These are phyloP conservation scores for Thereva unica DNA, from an alignment of 2,888 invertebrate species.

Conservation along the genomic window DNA sequence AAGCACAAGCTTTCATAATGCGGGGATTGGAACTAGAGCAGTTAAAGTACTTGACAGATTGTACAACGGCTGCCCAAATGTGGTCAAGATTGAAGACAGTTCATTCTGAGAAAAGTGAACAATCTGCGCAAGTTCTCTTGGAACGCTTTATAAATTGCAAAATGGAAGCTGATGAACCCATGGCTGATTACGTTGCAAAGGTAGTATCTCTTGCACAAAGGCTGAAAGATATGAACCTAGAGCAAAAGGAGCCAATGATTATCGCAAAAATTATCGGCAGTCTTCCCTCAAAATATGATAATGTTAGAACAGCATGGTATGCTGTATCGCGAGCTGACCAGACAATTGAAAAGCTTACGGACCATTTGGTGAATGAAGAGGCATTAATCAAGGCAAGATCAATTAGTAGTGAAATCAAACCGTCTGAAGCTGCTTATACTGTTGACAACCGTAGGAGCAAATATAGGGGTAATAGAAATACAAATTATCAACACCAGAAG, in stretches of 20 bases:
- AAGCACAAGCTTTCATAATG: too few species aligned
- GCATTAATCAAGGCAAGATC: too few species aligned
- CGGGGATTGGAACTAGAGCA: too few species aligned
- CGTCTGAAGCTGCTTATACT: slow-evolving; percentile 21
- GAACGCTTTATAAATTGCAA: slow-evolving; percentile 21
- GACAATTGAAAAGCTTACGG: too few species aligned
- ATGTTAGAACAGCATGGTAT: too few species aligned
- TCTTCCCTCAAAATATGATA: too few species aligned
- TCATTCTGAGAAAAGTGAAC: slow-evolving; percentile 23
- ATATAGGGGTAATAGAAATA: slow-evolving; percentile 10
- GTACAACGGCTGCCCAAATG: too few species aligned
- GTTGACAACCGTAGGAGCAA: neutral
- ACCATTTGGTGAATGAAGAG: too few species aligned
- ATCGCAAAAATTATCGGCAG: slow-evolving; percentile 14
- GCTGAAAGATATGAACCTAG: neutral
- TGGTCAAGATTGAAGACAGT: slow-evolving; percentile 16
- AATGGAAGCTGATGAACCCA: slow-evolving; percentile 16
- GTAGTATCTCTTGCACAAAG: neutral
- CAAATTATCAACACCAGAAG: too few species aligned
- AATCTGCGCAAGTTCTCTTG: slow-evolving; percentile 9
- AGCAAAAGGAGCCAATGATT: slow-evolving; percentile 8
- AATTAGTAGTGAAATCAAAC: slow-evolving; percentile 11
- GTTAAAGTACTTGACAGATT: too few species aligned
- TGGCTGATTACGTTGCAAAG: slow-evolving; percentile 10
- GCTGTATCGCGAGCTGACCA: too few species aligned